A percentile compares a stretch with the other conserved stretches of the same genome.
phyloP scores from a whole-genome alignment of 2,113 vertebrate species.

The Girardinichthys multiradiatus region DNA sequence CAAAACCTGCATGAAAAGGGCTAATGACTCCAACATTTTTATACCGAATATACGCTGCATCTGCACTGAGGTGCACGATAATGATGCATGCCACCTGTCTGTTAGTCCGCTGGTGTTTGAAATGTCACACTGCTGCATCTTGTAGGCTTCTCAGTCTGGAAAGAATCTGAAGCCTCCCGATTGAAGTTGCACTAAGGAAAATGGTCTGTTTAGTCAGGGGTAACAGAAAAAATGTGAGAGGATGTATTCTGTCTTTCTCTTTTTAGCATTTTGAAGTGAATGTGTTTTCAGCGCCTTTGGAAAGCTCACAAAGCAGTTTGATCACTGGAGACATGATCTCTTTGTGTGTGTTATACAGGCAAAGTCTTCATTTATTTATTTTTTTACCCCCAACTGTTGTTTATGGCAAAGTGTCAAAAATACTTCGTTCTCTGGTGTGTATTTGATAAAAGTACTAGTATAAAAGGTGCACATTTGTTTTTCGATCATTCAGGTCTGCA shows the following conservation, averaged over 20 bases:
- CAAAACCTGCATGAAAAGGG: constrained; percentile 41
- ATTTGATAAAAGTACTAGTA: constrained; percentile 60
- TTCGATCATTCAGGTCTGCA: constrained; percentile 36
- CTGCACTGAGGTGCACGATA: constrained; percentile 50
- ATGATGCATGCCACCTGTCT: constrained; percentile 62
- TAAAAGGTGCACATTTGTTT: constrained; percentile 53
- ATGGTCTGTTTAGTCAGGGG: constrained; percentile 14
- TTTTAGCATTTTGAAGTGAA: constrained; percentile 34
- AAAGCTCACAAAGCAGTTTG: constrained; percentile 50
- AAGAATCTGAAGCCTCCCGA: constrained; percentile 23
- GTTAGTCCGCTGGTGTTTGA: constrained; percentile 56
- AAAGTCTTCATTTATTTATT: constrained; percentile 20
- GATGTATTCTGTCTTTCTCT: constrained; percentile 5
- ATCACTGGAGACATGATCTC: constrained; percentile 57
- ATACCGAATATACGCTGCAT: constrained; percentile 25
- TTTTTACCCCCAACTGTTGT: constrained; percentile 57
- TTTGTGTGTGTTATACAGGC: constrained; percentile 45
- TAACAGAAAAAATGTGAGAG: constrained; percentile 14
- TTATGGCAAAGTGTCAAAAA: constrained; percentile 65
- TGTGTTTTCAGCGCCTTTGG: constrained; percentile 49
- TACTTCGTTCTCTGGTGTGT: constrained; percentile 46
- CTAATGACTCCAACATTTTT: constrained; percentile 19
- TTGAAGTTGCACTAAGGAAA: constrained; percentile 22
- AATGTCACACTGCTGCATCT: constrained; percentile 56
- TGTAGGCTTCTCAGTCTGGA: constrained; percentile 40